Evolutionary conservation across 2,797 vertebrate genomes (phyloP), one percentile per base, ranked within the genome.

Genomic region (Periophthalmus magnuspinnatus): DNA sequence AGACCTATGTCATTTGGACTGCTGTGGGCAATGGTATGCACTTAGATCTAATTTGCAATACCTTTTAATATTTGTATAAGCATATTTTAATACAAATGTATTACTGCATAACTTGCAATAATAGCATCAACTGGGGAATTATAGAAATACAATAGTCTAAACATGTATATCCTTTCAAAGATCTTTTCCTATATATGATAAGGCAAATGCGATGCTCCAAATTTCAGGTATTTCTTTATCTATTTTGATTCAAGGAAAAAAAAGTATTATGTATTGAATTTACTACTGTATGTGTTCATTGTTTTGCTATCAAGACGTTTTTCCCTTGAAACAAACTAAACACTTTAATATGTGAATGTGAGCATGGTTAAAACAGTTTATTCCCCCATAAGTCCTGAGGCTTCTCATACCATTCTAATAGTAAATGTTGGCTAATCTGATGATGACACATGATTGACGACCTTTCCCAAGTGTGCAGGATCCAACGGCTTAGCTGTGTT

Each of bases 401-500:
- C 67, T 74, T 65, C 64, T 61, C 52, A 80, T 50, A 68, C 59
- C 60, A 21, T 32, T 57, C 11, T 57, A 16, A 60, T 74, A 90
- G 85, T 91, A 91, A 92, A 89, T 86, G 86, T 86, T 87, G 81
- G 79, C 79, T 89, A 90, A 92, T 92, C 88, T 90, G 81, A 88
- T 78, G 62, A 70, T 86, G 89, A 91, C 91, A 89, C 78, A 81
- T 91, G 91, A 94, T 92, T 87, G 89, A 93, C 93, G 84, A 84
- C 86, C 77, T 77, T 77, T 86, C 84, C 89, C 88, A 93, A 93
- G 91, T 93, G 91, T 87, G 81, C 89, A 94, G 91, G 92, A 93
- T 94, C 90, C 89, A 90, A 93, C 88, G 92, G 92, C 94, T 94
- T 93, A 93, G 81, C 62, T 64, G 59, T 85, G 90, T 93, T 93